Base-by-base conservation (phyloP, 2,797 vertebrate genomes). In the Danio albolineatus region DNA sequence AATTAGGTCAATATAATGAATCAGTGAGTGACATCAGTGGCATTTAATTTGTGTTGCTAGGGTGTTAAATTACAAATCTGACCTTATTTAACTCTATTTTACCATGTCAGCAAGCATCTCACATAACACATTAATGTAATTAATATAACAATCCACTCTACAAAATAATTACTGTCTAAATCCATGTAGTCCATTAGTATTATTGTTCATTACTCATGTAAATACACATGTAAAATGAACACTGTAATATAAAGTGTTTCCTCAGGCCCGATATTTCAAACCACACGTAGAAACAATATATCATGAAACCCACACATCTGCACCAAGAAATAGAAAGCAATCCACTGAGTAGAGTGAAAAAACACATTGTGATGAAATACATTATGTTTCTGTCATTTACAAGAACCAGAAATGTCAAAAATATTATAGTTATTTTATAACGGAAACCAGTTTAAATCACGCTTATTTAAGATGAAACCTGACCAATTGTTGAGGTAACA, bases 241-340 rank as follows among this genome's bases (percentile, higher is more conserved):
- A 54, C 5, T 39, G 51, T 19, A 43, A 19, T 57, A 59, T 59
- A 46, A 73, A 59, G 8, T 44, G 56, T 38, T 60, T 46, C 14
- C 43, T 48, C 10, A 6, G 43, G 71, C 13, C 71, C 19, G n/a
- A 28, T 43, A 73, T 74, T 74, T 61, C 28, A 60, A 74, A 38
- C 43, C 72, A 60, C 19, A 62, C n/a, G 61, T 49, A 61, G 44
- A 6, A 13, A 74, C 36, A 44, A 74, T 61, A 61, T 19, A 46
- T 60, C 57, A 61, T 21, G 44, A 49, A 60, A 49, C 21, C 21
- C 19, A 36, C 8, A 28, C 1, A 49, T 43, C 51, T 43, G 17
- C n/a, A 17, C 36, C 9, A 17, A 57, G 13, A 57, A 5, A 14
- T 43, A 44, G 44, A 21, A 72, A 46, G 54, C 51, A 41, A 19